Evolutionary conservation across 2,888 invertebrate species (phyloP), one percentile per base, ranked within the genome.

Genomic region (Calameuta pallipes): DNA sequence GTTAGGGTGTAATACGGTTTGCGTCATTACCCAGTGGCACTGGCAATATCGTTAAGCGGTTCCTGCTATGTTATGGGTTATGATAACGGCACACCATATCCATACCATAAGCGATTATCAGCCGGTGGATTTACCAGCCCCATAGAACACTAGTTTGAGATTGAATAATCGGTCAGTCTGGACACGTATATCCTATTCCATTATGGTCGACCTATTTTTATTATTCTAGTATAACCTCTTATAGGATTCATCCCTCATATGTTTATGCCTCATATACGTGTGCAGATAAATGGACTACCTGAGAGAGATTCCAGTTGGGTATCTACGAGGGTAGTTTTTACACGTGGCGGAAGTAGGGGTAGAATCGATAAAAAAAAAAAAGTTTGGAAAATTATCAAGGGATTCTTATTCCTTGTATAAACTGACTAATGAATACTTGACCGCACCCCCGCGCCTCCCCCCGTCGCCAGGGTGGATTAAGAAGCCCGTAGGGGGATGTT

Each of bases 41-140:
- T 74, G 37, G 35, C 37, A 69, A 74, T 74, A 74, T 36, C 77
- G 77, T 77, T 77, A 77, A 68, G 69, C 74, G 74, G 69, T 33
- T n/a, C 37, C 69, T 41, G 74, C 74, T 74, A 37, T 33, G 31
- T 69, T 73, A 75, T 69, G 77, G 75, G 77, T 75, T 77, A 77
- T 75, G 23, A 37, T 69, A 69, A 35, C 15, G 11, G 73, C 11
- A 23, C 71, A 68, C 73, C 36, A 56, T 76, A 78, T 76, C 75
- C 76, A 76, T 75, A 35, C 56, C 76, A 76, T 76, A 76, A 78
- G 41, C 78, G 76, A 78, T 76, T 78, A 78, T 76, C 76, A 78
- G 78, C 76, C 71, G 30, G 31, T 13, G 30, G 4, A 30, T 34
- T 56, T 56, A 56, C 9, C 9, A 23, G 2, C 56, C 2, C 56